Evolutionary conservation across 1,140 invertebrate genomes (phyloP), one percentile per base, ranked within the genome.

Genomic region (Philotrypesis tridentata): DNA sequence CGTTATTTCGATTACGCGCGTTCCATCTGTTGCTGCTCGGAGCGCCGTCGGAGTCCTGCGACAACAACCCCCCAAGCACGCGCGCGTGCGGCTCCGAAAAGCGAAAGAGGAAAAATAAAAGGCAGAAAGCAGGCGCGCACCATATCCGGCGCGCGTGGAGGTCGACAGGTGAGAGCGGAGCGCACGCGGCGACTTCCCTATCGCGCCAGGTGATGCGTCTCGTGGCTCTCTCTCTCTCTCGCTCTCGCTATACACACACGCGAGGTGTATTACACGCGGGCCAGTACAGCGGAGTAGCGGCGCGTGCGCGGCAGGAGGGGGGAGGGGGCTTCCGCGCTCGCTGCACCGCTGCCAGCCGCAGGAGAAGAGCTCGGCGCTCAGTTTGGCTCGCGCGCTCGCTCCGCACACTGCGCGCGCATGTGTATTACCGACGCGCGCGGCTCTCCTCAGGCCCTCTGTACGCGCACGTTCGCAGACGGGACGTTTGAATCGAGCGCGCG

Each of bases 361-460:
- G 33, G 33, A 37, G 33, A 37, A 55, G 48, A 2, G 48, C 48
- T 11, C 17, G n/a, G 25, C 82, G 82, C 84, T 87, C 85, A 87
- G 86, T 87, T 83, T 82, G 80, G 83, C 84, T 87, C 80, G 82
- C 48, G 48, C 48, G 48, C 17, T 55, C 48, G 81, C 79, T 85
- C 85, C 81, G 85, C 86, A 84, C 48, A n/a, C 72, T 81, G 83
- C 82, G 84, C 82, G 81, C 84, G 85, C 48, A 55, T 55, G 84
- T 55, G 48, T 55, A 55, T 55, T 85, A 70, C 43, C 48, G 25
- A 29, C 1, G 17, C n/a, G 23, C 14, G 48, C 43, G 73, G 55
- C 33, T 65, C 2, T 21, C 43, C 1, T 12, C 33, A 3, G 1
- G 40, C 43, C 9, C 33, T 37, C 3, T n/a, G 14, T 48, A 14